These are phyloP conservation scores for Prosapia bicincta DNA, from an alignment of 2,888 invertebrate genomes.

Conservation along the genomic window DNA sequence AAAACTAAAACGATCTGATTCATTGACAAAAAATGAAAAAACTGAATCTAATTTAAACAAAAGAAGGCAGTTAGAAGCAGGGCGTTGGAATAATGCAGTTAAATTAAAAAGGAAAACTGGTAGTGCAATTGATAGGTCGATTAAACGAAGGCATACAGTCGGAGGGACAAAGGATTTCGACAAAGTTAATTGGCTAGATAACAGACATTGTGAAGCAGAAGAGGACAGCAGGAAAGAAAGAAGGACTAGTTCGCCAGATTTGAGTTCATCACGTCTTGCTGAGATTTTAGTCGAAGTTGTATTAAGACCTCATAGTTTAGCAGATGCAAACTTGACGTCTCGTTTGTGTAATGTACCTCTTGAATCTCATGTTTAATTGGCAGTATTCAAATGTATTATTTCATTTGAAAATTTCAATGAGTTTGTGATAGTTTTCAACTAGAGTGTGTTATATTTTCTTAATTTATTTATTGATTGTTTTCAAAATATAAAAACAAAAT, in stretches of 20 bases:
- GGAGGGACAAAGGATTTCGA: conserved; percentile 89
- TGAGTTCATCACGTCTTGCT: conserved; percentile 45
- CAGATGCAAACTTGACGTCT: conserved; percentile 43
- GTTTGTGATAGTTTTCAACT: neutral
- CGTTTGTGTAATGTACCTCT: conserved; percentile 55
- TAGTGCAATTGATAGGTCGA: conserved; percentile 62
- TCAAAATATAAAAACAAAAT: too few species aligned
- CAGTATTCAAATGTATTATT: neutral
- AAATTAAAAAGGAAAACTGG: conserved; percentile 73
- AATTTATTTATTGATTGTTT: too few species aligned
- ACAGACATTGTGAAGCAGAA: conserved; percentile 50
- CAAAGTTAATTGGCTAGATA: conserved; percentile 57
- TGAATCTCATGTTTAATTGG: conserved; percentile 54
- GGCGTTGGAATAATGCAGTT: conserved; percentile 44
- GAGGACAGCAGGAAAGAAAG: conserved; percentile 49
- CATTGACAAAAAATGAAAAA: conserved; percentile 68
- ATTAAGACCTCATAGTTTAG: conserved; percentile 34
- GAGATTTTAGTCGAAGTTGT: conserved; percentile 51
- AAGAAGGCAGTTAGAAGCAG: conserved; percentile 55
- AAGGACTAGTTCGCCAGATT: conserved; percentile 59
- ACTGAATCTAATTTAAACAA: conserved; percentile 76
- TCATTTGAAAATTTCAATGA: too few species aligned
- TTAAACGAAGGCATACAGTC: conserved; percentile 87
- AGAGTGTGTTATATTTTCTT: too few species aligned
- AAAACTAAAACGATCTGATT: conserved; percentile 57